These are phyloP conservation scores for Pygmarrhopalites habei DNA, from an alignment of 1,140 invertebrate genomes.

Conservation along the genomic window DNA sequence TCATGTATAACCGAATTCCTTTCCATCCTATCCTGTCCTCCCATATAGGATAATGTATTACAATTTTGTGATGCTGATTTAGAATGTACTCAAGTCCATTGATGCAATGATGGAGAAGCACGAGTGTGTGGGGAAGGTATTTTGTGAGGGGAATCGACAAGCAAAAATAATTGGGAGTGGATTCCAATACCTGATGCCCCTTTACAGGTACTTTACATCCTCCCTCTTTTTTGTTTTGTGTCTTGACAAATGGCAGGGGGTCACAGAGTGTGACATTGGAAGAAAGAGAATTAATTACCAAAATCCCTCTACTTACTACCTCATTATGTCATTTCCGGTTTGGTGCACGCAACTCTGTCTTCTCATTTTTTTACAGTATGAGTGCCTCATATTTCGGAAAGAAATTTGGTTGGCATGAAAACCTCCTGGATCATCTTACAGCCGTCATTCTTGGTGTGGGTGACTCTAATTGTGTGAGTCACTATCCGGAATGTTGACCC, in stretches of 20 bases:
- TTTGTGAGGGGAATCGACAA: slow-evolving; percentile 37
- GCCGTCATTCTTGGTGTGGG: slow-evolving; percentile 27
- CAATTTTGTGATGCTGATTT: neutral
- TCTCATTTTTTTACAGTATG: slow-evolving; percentile 21
- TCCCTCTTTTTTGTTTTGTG: neutral
- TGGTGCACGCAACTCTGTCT: neutral
- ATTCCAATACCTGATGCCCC: slow-evolving; percentile 32
- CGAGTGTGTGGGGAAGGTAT: slow-evolving; percentile 30
- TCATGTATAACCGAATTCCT: no score
- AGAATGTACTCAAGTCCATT: slow-evolving; percentile 15
- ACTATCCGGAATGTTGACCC: slow-evolving; percentile 30
- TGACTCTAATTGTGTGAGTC: slow-evolving; percentile 29
- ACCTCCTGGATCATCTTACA: slow-evolving; percentile 22
- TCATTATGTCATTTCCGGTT: neutral
- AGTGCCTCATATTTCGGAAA: slow-evolving; percentile 30
- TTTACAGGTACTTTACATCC: slow-evolving; percentile 21
- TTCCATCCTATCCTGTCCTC: no score
- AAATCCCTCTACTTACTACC: neutral
- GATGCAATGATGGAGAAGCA: slow-evolving; percentile 33
- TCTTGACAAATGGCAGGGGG: neutral
- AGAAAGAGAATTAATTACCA: neutral
- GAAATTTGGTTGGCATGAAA: slow-evolving; percentile 29
- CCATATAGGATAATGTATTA: neutral
- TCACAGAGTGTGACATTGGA: neutral
- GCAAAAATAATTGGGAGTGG: slow-evolving; percentile 22